Evolutionary conservation across 2,797 vertebrate genomes (phyloP).

Genomic region (Heteromormyrus szaboi): DNA sequence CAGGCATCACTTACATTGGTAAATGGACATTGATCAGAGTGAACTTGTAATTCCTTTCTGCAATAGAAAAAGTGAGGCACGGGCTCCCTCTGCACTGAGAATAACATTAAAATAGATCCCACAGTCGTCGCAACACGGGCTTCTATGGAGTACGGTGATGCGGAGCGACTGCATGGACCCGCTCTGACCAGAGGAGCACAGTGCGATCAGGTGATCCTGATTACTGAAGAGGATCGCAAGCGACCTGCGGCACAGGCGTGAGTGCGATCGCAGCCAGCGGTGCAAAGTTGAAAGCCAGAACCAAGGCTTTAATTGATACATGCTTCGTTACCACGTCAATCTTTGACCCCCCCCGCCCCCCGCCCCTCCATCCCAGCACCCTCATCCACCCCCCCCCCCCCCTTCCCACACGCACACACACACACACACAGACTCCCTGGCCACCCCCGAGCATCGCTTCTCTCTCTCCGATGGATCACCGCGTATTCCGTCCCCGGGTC

Average conservation of each 20-base stretch:
- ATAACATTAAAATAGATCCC: conserved; percentile 16
- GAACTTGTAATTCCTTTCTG: conserved; percentile 10
- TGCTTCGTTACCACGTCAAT: conserved; percentile 12
- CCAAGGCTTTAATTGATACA: conserved; percentile 47
- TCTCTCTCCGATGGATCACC: conserved; percentile 16
- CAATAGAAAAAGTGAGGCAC: not conserved
- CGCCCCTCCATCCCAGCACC: not conserved
- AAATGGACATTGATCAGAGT: conserved; percentile 19
- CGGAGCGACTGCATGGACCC: conserved; percentile 46
- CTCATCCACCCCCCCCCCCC: not conserved
- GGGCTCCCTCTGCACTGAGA: not conserved
- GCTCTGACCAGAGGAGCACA: conserved; percentile 42
- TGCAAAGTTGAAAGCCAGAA: conserved; percentile 54
- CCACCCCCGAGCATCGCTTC: conserved; percentile 8
- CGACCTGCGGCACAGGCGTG: conserved; percentile 28
- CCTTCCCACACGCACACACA: not conserved
- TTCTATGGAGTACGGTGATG: conserved; percentile 36
- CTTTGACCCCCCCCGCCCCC: not conserved
- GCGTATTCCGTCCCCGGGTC: conserved; percentile 39
- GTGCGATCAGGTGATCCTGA: conserved; percentile 53
- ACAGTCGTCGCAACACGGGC: conserved; percentile 21
- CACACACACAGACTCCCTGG: not conserved
- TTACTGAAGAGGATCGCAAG: conserved; percentile 42
- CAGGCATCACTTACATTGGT: not conserved
- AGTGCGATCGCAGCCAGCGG: conserved; percentile 38